Conservation (phyloP, 2,888 invertebrate species). For the Pecten maximus region DNA sequence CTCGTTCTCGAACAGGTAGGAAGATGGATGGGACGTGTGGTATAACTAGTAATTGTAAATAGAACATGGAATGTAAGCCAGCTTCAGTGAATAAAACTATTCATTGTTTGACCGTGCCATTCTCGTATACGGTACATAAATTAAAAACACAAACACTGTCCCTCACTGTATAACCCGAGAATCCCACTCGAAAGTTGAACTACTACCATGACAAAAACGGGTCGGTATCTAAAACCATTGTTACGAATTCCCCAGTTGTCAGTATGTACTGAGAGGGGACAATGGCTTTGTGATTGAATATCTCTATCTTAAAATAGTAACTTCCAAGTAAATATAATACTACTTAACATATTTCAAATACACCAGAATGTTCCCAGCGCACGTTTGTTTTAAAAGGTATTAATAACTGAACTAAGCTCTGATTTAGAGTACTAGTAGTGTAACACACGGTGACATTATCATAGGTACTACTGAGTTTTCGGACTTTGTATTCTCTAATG, state of each 20-base stretch:
- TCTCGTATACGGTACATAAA: not conserved
- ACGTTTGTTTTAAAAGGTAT: not conserved
- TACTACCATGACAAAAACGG: not conserved
- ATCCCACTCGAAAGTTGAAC: slow-evolving; percentile 10
- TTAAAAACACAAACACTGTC: not conserved
- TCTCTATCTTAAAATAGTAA: not conserved
- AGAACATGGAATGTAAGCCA: not conserved
- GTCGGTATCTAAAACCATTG: not conserved
- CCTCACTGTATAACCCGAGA: not conserved
- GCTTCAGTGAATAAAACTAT: not conserved
- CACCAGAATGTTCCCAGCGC: not conserved
- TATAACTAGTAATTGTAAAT: slow-evolving; percentile 28
- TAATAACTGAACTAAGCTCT: not conserved
- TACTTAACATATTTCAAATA: not conserved
- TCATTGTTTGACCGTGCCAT: not conserved
- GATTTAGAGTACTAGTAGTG: too few species aligned
- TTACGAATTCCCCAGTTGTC: slow-evolving; percentile 13
- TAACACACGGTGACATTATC: too few species aligned
- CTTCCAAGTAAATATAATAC: not conserved
- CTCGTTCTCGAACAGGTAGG: slow-evolving; percentile 4
- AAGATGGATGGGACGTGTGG: not conserved
- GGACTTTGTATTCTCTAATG: too few species aligned
- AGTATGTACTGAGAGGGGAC: slow-evolving; percentile 2
- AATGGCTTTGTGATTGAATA: not conserved
- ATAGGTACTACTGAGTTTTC: too few species aligned